Evolutionary conservation across 1,140 invertebrate species (phyloP).

Genomic region (Drosophila neocordata): DNA sequence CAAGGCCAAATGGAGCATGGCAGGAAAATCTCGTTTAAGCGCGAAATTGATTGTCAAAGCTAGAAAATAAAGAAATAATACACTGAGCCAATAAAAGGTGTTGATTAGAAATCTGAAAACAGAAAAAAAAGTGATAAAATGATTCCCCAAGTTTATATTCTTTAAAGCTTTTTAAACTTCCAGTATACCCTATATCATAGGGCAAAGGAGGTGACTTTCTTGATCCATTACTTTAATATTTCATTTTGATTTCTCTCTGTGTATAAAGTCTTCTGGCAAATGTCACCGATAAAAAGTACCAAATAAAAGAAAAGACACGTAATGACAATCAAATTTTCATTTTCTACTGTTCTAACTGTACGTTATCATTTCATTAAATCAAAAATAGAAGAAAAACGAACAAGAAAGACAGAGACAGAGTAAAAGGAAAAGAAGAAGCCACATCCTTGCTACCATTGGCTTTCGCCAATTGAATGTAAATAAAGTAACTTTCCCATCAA

Average conservation of each 20-base stretch:
- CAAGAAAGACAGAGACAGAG: constrained; percentile 45
- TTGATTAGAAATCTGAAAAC: too few species aligned
- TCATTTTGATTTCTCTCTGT: not conserved
- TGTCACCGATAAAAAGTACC: constrained; percentile 36
- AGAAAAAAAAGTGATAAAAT: too few species aligned
- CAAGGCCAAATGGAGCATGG: constrained; percentile 15
- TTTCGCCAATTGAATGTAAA: constrained; percentile 72
- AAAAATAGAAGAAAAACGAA: constrained; percentile 43
- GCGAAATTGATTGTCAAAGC: constrained; percentile 41
- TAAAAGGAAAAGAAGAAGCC: constrained; percentile 15
- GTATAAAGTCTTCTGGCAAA: constrained; percentile 11
- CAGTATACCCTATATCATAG: too few species aligned
- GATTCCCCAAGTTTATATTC: too few species aligned
- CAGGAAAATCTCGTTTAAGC: constrained; percentile 21
- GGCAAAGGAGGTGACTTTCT: too few species aligned
- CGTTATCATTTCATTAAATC: constrained; percentile 78
- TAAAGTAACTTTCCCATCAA: constrained; percentile 44
- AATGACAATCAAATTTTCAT: constrained; percentile 51
- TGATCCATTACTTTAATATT: too few species aligned
- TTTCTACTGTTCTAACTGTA: not conserved
- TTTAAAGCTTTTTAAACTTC: too few species aligned
- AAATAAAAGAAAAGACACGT: constrained; percentile 35
- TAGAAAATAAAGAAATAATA: not conserved
- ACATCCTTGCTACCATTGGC: constrained; percentile 38
- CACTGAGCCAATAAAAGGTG: constrained; percentile 17